Evolutionary conservation across 2,113 vertebrate genomes (phyloP).

Genomic region (Eupsittula cactorum): DNA sequence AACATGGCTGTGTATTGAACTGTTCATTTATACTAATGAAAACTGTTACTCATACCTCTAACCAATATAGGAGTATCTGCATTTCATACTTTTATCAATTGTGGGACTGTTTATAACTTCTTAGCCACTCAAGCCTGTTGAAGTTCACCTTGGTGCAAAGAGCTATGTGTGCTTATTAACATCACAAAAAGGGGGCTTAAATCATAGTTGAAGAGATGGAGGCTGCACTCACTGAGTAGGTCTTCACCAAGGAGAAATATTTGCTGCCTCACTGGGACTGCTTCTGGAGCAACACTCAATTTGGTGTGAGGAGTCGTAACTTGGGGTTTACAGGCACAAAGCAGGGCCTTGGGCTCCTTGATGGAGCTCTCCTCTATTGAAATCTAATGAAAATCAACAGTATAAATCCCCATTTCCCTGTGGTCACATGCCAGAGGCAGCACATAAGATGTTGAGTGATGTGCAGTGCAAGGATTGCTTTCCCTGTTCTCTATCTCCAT

Average conservation of each 20-base stretch:
- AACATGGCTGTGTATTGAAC: neutral
- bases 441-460: neutral
- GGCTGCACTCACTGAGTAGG: neutral
- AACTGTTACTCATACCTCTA: neutral
- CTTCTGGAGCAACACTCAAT: fast-evolving
- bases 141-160: neutral
- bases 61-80: neutral
- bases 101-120: neutral
- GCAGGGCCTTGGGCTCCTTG: neutral
- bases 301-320: neutral
- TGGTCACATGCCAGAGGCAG: neutral
- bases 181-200: too few relatives aligned
- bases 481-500: neutral
- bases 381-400: neutral
- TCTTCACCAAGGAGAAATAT: fast-evolving
- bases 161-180: neutral
- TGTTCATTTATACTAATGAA: neutral
- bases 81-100: neutral
- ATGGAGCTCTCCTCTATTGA: neutral
- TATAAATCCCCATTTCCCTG: neutral
- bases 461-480: neutral
- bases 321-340: fast-evolving
- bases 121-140: neutral
- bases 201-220: fast-evolving
- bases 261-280: fast-evolving